Percentiles rank a stretch among this genome's conserved stretches.
These are phyloP conservation scores for Aphelocoma coerulescens DNA, from an alignment of 2,113 vertebrate genomes.

Conservation along the genomic window DNA sequence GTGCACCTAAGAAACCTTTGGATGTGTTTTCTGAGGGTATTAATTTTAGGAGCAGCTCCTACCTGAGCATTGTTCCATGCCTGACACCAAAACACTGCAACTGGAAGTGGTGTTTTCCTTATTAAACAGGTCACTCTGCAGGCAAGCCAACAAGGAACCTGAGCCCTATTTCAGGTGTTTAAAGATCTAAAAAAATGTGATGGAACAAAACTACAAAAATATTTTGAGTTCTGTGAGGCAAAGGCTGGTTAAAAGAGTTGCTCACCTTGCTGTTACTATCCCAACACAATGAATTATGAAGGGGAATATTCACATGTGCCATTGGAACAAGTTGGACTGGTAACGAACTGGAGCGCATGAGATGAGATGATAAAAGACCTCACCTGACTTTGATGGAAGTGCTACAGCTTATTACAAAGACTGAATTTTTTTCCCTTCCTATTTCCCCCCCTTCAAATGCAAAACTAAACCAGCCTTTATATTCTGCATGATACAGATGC, in stretches of 20 bases:
- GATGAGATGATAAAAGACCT: not conserved
- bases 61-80: accelerated
- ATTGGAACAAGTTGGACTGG: not conserved
- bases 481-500: not conserved
- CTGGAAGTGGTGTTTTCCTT: not conserved
- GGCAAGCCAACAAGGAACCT: not conserved
- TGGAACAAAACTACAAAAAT: not conserved
- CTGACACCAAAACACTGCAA: not conserved
- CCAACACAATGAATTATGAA: not conserved
- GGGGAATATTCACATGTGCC: not conserved
- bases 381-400: not conserved
- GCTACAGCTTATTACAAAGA: not conserved
- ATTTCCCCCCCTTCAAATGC: not conserved
- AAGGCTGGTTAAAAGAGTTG: not conserved
- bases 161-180: not conserved
- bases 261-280: not conserved
- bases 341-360: not conserved
- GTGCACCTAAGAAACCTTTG: not conserved
- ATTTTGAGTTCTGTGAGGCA: not conserved
- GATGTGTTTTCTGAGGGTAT: accelerated
- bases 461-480: not conserved
- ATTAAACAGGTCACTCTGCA: not conserved
- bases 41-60: not conserved
- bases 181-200: not conserved
- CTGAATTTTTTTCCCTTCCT: accelerated